phyloP scores from a whole-genome alignment of 2,113 vertebrate genomes.

The Ciconia stormi region DNA sequence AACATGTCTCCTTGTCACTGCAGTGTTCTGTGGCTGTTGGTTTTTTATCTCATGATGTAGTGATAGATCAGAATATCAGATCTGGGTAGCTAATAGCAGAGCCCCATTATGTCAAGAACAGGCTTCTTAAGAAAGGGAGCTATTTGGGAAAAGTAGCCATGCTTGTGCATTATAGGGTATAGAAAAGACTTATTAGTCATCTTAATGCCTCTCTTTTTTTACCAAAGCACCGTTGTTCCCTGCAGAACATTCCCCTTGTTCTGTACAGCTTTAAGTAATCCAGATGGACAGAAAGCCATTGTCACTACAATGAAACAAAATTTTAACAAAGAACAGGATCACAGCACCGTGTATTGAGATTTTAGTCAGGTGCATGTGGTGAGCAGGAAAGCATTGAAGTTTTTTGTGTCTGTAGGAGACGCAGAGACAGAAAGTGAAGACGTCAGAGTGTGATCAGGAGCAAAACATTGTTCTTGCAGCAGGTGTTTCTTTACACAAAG shows the following conservation, averaged over 20 bases:
- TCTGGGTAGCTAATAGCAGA: background rate
- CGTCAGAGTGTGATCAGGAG: background rate
- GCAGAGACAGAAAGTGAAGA: background rate
- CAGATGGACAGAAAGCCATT: constrained; percentile 3
- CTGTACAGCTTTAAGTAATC: constrained; percentile 12
- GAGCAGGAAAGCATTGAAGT: background rate
- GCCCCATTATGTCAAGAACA: background rate
- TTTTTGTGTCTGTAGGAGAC: background rate
- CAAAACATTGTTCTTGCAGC: background rate
- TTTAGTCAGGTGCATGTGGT: background rate
- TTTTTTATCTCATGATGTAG: background rate
- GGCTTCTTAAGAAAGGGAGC: background rate
- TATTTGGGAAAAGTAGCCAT: background rate
- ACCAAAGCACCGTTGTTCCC: background rate
- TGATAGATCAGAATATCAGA: background rate
- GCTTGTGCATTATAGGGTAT: background rate
- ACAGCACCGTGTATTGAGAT: background rate
- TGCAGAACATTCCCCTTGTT: constrained; percentile 13
- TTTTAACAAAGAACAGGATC: background rate
- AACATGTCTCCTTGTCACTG: background rate
- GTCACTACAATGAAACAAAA: constrained; percentile 1
- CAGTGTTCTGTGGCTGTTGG: background rate
- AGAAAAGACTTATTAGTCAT: constrained; percentile 24
- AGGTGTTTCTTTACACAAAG: background rate
- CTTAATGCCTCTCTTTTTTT: background rate